Conservation (phyloP, 2,888 invertebrate species). For the Mongoloraphidia duomilia region DNA sequence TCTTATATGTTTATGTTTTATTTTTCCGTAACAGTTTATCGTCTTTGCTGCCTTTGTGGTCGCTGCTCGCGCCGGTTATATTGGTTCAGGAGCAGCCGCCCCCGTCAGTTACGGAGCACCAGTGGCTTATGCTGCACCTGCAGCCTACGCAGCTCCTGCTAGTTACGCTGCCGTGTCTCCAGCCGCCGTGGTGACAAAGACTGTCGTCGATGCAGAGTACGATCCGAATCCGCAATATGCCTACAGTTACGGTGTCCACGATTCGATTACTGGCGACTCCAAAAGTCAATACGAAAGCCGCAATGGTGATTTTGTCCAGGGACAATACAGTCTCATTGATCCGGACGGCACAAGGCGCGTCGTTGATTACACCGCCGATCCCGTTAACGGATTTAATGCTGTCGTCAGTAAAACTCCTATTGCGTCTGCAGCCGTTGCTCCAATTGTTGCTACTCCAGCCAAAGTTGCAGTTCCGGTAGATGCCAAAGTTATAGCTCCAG, state of each 20-base stretch:
- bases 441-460: conserved; percentile 3
- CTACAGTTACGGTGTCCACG: conserved; percentile 33
- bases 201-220: conserved; percentile 22
- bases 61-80: conserved; percentile 16
- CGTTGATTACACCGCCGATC: conserved; percentile 35
- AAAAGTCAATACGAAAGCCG: conserved; percentile 34
- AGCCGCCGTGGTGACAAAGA: conserved; percentile 16
- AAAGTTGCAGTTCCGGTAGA: conserved; percentile 3
- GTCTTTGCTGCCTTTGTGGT: conserved; percentile 18
- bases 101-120: not conserved
- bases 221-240: conserved; percentile 35
- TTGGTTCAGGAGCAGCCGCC: conserved; percentile 2
- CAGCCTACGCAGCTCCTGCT: not conserved
- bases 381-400: conserved; percentile 35
- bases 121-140: conserved; percentile 2
- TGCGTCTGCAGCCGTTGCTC: conserved; percentile 9
- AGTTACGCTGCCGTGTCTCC: conserved; percentile 5
- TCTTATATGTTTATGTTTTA: conserved; percentile 1
- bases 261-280: conserved; percentile 31
- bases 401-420: conserved; percentile 25
- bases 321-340: conserved; percentile 32
- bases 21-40: conserved; percentile 15
- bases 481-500: conserved; percentile 6
- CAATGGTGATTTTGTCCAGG: conserved; percentile 33
- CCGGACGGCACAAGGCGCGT: conserved; percentile 32